These are phyloP conservation scores for Prionailurus viverrinus DNA, from an alignment of 2,113 vertebrate genomes.

Conservation along the genomic window DNA sequence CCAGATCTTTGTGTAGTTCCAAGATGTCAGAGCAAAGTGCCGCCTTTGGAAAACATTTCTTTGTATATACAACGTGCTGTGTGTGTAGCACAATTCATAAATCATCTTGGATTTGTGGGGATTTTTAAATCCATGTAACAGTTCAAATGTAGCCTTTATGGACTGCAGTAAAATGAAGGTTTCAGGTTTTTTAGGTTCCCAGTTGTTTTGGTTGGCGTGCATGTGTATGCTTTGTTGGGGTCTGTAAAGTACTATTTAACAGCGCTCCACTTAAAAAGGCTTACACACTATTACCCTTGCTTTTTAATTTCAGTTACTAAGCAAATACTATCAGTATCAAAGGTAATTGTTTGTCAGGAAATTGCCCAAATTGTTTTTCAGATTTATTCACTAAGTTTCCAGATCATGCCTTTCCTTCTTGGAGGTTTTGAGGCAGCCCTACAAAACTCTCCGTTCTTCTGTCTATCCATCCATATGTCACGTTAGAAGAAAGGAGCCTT, in stretches of 20 bases:
- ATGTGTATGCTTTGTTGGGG: background rate
- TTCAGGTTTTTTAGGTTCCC: background rate
- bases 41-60: background rate
- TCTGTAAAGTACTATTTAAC: slow-evolving; percentile 29
- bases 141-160: background rate
- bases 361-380: slow-evolving; percentile 42
- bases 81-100: background rate
- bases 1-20: background rate
- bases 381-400: slow-evolving; percentile 34
- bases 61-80: background rate
- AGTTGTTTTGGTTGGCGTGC: background rate
- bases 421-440: background rate
- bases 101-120: slow-evolving; percentile 2
- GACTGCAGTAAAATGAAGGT: background rate
- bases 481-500: background rate
- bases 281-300: background rate
- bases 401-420: slow-evolving; percentile 40
- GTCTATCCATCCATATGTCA: background rate
- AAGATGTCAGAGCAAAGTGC: background rate
- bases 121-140: slow-evolving; percentile 33
- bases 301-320: slow-evolving; percentile 57
- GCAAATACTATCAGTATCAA: slow-evolving; percentile 15
- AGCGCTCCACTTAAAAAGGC: background rate
- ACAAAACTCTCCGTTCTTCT: background rate
- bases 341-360: slow-evolving; percentile 19